Percentiles rank a stretch among this genome's conserved stretches.
Conservation (phyloP, 2,113 vertebrate species). For the Okapia johnstoni region DNA sequence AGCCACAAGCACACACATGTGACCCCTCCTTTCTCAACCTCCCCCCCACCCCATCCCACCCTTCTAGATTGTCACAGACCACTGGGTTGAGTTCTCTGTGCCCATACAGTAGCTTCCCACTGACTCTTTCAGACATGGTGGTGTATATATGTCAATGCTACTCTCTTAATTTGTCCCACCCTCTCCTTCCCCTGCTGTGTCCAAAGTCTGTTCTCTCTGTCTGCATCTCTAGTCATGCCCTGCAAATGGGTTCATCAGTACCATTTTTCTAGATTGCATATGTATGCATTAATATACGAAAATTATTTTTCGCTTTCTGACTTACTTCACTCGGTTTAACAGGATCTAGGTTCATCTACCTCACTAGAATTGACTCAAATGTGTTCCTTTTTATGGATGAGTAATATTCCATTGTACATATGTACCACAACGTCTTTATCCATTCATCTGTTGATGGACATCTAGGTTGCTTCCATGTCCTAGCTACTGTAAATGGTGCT, state of each 20-base stretch:
- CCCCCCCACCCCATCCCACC: not conserved
- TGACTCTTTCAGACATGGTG: not conserved
- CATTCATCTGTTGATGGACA: not conserved
- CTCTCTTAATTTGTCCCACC: not conserved
- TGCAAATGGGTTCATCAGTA: not conserved
- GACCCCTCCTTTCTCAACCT: not conserved
- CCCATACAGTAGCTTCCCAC: not conserved
- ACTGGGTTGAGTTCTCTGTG: fast-evolving
- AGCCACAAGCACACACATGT: not conserved
- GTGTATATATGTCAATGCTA: not conserved
- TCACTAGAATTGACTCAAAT: not conserved
- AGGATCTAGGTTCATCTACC: not conserved
- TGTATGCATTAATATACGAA: not conserved
- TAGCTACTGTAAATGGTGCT: not conserved
- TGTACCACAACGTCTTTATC: not conserved
- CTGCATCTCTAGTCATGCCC: not conserved
- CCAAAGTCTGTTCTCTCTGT: not conserved
- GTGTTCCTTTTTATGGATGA: not conserved
- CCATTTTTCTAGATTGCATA: not conserved
- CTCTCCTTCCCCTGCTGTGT: not conserved
- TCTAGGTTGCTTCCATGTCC: not conserved
- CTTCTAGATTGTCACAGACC: not conserved
- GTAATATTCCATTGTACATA: not conserved
- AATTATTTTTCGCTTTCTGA: not conserved
- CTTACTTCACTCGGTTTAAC: not conserved